Conservation (phyloP, 2,797 vertebrate genomes). For the Aldrovandia affinis region DNA sequence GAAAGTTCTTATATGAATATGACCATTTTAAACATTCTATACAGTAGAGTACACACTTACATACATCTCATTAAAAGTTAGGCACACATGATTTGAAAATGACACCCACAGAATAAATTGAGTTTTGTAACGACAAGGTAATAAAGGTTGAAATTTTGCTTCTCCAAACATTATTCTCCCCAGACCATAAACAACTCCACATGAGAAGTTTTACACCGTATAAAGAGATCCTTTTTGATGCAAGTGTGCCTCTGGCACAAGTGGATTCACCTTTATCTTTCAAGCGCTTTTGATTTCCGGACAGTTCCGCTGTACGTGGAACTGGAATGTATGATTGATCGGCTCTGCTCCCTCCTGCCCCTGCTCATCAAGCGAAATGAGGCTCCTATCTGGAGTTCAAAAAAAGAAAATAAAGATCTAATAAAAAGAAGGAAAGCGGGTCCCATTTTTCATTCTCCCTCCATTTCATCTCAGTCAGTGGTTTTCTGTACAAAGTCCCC, state of each 20-base stretch:
- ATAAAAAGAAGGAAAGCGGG: constrained; percentile 21
- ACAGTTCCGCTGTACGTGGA: not conserved
- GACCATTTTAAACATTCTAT: not conserved
- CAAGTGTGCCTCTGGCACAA: not conserved
- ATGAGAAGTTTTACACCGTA: not conserved
- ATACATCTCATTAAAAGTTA: not conserved
- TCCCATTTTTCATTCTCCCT: not conserved
- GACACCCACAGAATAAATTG: not conserved
- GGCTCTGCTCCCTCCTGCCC: not conserved
- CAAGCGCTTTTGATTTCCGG: not conserved
- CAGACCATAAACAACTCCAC: not conserved
- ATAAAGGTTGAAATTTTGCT: not conserved
- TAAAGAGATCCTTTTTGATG: not conserved
- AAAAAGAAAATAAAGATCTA: not conserved
- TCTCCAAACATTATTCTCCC: not conserved
- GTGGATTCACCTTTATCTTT: constrained; percentile 5
- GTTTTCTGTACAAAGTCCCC: constrained; percentile 22
- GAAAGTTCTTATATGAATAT: not conserved
- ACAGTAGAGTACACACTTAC: not conserved
- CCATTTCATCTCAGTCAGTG: constrained; percentile 30
- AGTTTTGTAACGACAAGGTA: not conserved
- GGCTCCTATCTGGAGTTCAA: constrained; percentile 22
- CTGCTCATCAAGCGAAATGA: constrained; percentile 16
- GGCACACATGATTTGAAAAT: not conserved
- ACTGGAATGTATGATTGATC: not conserved